Percentiles rank a stretch among this genome's conserved stretches.
Evolutionary conservation across 2,113 vertebrate species (phyloP).

Genomic region (Seriola quinqueradiata): DNA sequence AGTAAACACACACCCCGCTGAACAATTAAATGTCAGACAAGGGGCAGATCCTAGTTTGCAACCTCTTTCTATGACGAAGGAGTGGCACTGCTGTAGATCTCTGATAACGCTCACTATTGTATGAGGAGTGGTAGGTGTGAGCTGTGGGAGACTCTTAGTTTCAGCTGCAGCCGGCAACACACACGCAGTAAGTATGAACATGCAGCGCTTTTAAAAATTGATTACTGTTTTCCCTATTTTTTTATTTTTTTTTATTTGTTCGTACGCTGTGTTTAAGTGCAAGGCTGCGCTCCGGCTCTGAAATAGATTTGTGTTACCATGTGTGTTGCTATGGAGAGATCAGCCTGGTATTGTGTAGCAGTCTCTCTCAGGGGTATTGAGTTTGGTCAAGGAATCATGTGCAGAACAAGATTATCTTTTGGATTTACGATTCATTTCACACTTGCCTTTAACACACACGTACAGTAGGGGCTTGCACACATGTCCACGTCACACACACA

Average conservation of each 20-base stretch:
- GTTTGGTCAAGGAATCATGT: conserved; percentile 65
- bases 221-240: conserved; percentile 65
- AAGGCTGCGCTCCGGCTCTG: conserved; percentile 63
- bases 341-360: conserved; percentile 59
- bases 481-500: conserved; percentile 8
- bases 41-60: conserved; percentile 65
- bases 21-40: conserved; percentile 75
- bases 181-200: conserved; percentile 72
- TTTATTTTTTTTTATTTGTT: conserved; percentile 12
- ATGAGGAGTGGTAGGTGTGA: conserved; percentile 25
- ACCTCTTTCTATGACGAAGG: conserved; percentile 51
- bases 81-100: conserved; percentile 54
- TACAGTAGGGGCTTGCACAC: neutral
- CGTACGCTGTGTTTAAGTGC: conserved; percentile 63
- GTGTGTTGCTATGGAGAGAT: conserved; percentile 82
- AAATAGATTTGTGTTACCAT: conserved; percentile 80
- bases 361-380: conserved; percentile 44
- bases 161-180: conserved; percentile 56
- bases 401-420: conserved; percentile 41
- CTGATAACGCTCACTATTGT: conserved; percentile 56
- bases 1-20: conserved; percentile 67
- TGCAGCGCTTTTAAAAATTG: conserved; percentile 75
- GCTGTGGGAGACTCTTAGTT: conserved; percentile 50
- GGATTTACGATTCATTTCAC: conserved; percentile 43
- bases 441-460: conserved; percentile 7